Conservation (phyloP, 2,797 vertebrate genomes). For the Calcarius lapponicus region DNA sequence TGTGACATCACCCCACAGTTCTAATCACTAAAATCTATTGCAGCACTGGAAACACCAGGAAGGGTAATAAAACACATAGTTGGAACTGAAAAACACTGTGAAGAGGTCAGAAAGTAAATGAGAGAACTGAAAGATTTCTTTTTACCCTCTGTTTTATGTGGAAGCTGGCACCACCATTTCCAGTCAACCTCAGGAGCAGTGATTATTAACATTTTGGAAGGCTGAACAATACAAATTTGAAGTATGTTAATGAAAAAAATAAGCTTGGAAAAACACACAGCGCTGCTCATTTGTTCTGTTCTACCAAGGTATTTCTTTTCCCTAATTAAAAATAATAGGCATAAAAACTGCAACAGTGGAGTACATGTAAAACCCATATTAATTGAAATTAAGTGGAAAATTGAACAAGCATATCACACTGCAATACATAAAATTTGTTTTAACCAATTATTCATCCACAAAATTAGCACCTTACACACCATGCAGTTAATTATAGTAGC, state of each 20-base stretch:
- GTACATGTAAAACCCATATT: slow-evolving; percentile 11
- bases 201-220: neutral
- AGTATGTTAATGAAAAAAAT: neutral
- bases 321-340: slow-evolving; percentile 68
- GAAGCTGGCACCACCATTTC: neutral
- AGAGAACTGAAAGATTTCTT: neutral
- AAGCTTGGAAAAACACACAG: neutral
- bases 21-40: neutral
- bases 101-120: neutral
- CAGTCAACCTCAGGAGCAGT: neutral
- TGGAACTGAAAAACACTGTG: neutral
- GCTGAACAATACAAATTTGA: neutral
- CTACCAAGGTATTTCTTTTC: slow-evolving; percentile 29
- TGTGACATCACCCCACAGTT: neutral
- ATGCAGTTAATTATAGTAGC: slow-evolving; percentile 34
- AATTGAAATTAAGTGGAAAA: slow-evolving; percentile 73
- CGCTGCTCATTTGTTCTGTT: neutral
- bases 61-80: neutral
- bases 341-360: slow-evolving; percentile 39
- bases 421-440: slow-evolving; percentile 36
- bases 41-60: neutral
- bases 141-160: fast-evolving
- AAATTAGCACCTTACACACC: slow-evolving; percentile 48
- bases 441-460: slow-evolving; percentile 53
- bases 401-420: slow-evolving; percentile 45